Evolutionary conservation across 2,888 invertebrate species (phyloP), one percentile per base, ranked within the genome.

Genomic region (Atrina japonica): DNA sequence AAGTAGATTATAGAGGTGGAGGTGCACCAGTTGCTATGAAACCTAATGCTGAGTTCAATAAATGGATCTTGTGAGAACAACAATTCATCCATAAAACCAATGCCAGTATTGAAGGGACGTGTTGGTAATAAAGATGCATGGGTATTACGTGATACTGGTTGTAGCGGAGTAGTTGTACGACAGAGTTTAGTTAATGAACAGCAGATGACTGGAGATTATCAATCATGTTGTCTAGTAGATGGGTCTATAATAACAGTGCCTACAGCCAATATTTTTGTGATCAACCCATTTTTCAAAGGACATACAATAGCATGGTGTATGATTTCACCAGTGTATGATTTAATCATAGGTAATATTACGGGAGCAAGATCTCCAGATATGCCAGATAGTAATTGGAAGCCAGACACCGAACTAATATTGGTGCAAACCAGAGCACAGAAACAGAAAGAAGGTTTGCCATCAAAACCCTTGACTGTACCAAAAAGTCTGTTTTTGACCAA

Each of bases 141-240:
- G 50, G 69, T 66, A 18, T 53, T 73, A 43, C 23, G 70, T 40
- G 73, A 70, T 49, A 66, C 63, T 30, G 70, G 70, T 6, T 73
- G 70, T 47, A 70, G 55, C 47, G 70, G 70, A 16, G 59, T 70
- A 16, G 73, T 70, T 9, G 63, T 69, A 23, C 56, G 53, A 27
- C 53, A 27, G n/a, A 47, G 45, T 18, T 21, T 60, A n/a, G 50
- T 72, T 35, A 16, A 14, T n/a, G 49, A 52, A n/a, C 47, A 43
- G 18, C 14, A 11, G 16, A 23, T 59, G 21, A 69, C 69, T 23
- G 73, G 41, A 29, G 45, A 49, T 21, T 25, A 40, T 9, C 52
- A 47, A n/a, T 18, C 27, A 16, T 73, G 73, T 52, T n/a, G 61
- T 41, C 40, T 73, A 35, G 45, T 41, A 11, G 68, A 72, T 64